Conservation (phyloP, 2,797 vertebrate genomes). For the Poeciliopsis gracilis region DNA sequence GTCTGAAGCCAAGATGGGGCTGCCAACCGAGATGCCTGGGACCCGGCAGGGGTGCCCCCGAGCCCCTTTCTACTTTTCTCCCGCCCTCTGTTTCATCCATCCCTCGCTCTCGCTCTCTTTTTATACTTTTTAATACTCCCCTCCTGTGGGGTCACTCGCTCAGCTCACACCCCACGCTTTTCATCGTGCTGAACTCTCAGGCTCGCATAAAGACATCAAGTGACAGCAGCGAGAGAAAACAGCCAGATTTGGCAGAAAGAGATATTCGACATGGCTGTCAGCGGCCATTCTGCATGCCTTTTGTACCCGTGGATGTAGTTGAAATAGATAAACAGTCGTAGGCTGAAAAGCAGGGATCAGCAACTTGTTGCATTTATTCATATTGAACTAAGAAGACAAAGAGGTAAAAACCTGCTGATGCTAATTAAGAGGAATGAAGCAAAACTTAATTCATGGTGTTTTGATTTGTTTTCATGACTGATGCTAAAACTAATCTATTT, state of each 20-base stretch:
- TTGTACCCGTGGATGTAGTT: slow-evolving; percentile 82
- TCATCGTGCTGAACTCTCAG: slow-evolving; percentile 89
- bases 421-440: slow-evolving; percentile 77
- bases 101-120: slow-evolving; percentile 77
- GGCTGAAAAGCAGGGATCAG: slow-evolving; percentile 80
- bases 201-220: slow-evolving; percentile 99
- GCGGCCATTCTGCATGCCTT: slow-evolving; percentile 84
- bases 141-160: slow-evolving; percentile 91
- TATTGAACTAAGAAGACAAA: slow-evolving; percentile 72
- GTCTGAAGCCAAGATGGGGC: slow-evolving; percentile 91
- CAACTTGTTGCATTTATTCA: slow-evolving; percentile 81
- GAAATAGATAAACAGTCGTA: slow-evolving; percentile 85
- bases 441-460: slow-evolving; percentile 76
- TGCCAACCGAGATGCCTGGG: slow-evolving; percentile 88
- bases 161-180: slow-evolving; percentile 81
- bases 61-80: slow-evolving; percentile 79
- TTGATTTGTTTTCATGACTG: slow-evolving; percentile 73
- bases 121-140: slow-evolving; percentile 83
- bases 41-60: slow-evolving; percentile 86
- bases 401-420: slow-evolving; percentile 74
- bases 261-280: slow-evolving; percentile 99
- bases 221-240: slow-evolving; percentile 84
- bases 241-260: slow-evolving; percentile 93
- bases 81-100: slow-evolving; percentile 85
- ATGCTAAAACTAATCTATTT: slow-evolving; percentile 74